Evolutionary conservation across 2,113 vertebrate genomes (phyloP).

Genomic region (Caranx melampygus): DNA sequence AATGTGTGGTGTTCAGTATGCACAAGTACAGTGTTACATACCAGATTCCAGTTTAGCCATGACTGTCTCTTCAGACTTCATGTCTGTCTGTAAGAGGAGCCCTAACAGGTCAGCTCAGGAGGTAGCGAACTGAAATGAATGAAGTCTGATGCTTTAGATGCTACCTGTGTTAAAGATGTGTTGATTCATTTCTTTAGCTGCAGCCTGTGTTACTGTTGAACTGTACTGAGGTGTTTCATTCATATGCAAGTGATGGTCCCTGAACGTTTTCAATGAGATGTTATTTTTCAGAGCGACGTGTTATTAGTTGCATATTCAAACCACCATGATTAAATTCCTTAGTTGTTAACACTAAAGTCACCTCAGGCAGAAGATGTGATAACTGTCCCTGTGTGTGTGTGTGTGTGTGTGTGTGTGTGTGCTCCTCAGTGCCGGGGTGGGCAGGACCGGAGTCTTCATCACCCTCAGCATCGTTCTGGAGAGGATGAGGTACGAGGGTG

Average conservation of each 20-base stretch:
- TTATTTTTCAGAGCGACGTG: neutral
- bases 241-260: neutral
- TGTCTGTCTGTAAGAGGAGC: neutral
- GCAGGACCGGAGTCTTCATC: conserved; percentile 95
- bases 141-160: neutral
- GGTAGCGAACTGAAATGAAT: neutral
- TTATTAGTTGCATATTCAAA: neutral
- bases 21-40: neutral
- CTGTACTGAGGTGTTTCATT: neutral
- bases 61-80: neutral
- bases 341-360: neutral
- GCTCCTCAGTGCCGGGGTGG: conserved; percentile 89
- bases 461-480: conserved; percentile 97
- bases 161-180: neutral
- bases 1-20: neutral
- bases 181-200: neutral
- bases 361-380: neutral
- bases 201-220: neutral
- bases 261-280: too few species aligned
- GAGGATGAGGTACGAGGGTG: conserved; percentile 96
- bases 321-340: neutral
- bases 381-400: too few species aligned
- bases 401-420: conserved; percentile 12
- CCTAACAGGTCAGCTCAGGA: neutral
- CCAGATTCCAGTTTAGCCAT: neutral